phyloP scores from a whole-genome alignment of 2,797 vertebrate species.

The Melanotaenia pygmaea region DNA sequence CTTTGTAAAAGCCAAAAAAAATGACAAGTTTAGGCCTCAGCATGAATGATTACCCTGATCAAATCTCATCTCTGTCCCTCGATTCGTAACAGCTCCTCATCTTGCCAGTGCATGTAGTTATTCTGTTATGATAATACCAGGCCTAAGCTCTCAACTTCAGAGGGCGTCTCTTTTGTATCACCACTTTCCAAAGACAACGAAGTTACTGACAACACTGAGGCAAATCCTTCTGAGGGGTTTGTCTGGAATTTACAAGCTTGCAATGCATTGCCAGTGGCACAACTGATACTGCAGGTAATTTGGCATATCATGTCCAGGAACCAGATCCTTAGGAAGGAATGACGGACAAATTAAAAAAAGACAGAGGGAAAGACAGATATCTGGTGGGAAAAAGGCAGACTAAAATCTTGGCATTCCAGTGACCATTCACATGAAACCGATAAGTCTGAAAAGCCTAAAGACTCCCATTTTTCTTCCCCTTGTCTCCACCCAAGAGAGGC shows the following conservation, averaged over 20 bases:
- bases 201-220: conserved; percentile 68
- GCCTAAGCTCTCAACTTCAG: conserved; percentile 78
- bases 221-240: conserved; percentile 79
- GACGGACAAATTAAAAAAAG: conserved; percentile 80
- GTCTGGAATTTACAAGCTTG: conserved; percentile 80
- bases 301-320: conserved; percentile 86
- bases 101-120: conserved; percentile 71
- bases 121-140: conserved; percentile 79
- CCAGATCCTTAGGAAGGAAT: conserved; percentile 82
- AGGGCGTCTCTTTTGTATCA: conserved; percentile 59
- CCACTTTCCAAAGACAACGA: conserved; percentile 82
- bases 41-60: conserved; percentile 77
- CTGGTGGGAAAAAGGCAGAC: conserved; percentile 87
- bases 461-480: conserved; percentile 75
- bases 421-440: conserved; percentile 84
- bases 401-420: conserved; percentile 83
- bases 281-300: conserved; percentile 86
- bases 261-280: conserved; percentile 80
- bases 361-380: conserved; percentile 48
- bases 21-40: conserved; percentile 54
- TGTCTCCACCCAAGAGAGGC: conserved; percentile 64
- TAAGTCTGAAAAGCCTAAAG: conserved; percentile 81
- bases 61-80: conserved; percentile 71
- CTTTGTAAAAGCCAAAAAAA: conserved; percentile 59
- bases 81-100: conserved; percentile 79